These are phyloP conservation scores for Prionace glauca DNA, from an alignment of 2,797 vertebrate species.

Conservation along the genomic window DNA sequence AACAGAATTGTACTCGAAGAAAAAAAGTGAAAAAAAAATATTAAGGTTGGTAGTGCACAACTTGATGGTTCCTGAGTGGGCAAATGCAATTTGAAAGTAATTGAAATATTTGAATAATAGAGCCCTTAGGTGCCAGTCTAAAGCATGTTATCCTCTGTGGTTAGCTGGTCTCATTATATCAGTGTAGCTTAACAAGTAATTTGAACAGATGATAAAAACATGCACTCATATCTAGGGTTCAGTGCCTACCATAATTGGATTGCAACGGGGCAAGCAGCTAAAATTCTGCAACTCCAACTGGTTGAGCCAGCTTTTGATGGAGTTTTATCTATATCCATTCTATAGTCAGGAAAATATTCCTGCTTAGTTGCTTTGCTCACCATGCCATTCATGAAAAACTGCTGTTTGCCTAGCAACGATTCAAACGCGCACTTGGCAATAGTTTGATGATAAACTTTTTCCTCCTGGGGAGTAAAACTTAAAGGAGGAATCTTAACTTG, in stretches of 20 bases:
- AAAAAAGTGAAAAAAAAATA: slow-evolving; percentile 24
- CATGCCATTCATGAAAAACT: not conserved
- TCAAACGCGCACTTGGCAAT: not conserved
- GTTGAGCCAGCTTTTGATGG: not conserved
- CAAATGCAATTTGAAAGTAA: slow-evolving; percentile 32
- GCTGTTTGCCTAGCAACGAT: not conserved
- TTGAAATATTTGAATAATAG: slow-evolving; percentile 36
- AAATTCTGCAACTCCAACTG: not conserved
- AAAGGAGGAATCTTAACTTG: not conserved
- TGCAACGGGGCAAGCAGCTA: not conserved
- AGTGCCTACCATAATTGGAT: slow-evolving; percentile 35
- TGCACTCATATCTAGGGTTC: slow-evolving; percentile 10
- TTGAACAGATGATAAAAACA: slow-evolving; percentile 34
- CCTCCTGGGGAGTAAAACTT: not conserved
- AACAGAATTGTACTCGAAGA: not conserved
- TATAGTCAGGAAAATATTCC: not conserved
- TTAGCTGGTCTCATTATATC: slow-evolving; percentile 34
- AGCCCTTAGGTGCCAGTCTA: slow-evolving; percentile 26
- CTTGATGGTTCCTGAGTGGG: slow-evolving; percentile 20
- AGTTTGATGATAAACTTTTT: not conserved
- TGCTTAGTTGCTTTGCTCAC: not conserved
- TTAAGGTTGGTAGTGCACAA: slow-evolving; percentile 33
- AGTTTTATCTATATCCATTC: not conserved
- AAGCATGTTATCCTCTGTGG: slow-evolving; percentile 31
- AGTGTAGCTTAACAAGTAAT: slow-evolving; percentile 32